Evolutionary conservation across 2,888 invertebrate genomes (phyloP), one percentile per base, ranked within the genome.

Genomic region (Nycteola revayana): DNA sequence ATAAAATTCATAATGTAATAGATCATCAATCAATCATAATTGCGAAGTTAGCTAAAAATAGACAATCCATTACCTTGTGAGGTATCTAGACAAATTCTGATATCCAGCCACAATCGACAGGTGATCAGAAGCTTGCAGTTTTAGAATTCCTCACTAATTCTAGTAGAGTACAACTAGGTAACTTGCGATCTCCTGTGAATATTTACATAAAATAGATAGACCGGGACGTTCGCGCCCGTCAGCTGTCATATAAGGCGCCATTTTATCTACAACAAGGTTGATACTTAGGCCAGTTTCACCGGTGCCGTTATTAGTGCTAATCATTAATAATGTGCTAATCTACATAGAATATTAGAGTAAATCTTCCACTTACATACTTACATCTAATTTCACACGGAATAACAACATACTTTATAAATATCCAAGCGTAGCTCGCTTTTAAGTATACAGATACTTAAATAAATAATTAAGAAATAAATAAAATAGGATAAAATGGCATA

Each of bases 181-280:
- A n/a, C 25, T 28, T 14, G 20, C 28, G 29, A 38, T 35, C 42
- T 43, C 49, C 36, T 46, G 29, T 36, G 36, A 49, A 43, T 50
- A 64, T 66, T 60, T 56, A 54, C 66, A 67, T 67, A 63, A 62
- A 56, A 48, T 35, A 52, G 63, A 64, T 63, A 61, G 33, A 25
- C 29, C 18, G 11, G 42, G 32, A 45, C 39, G 43, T 46, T 43
- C 35, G 34, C 51, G 36, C 45, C 47, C 33, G 21, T 48, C 49
- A 56, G 49, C 52, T 49, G 63, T 63, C 61, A 60, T 49, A 49
- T 51, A 38, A 49, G 64, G 53, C 56, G 59, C 62, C 51, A 42
- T 64, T 58, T 53, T 70, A 70, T 69, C 63, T 57, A 35, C 36
- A 53, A 52, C 49, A 49, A 59, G 56, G 56, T 58, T 60, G 61